Base-by-base conservation (phyloP, 2,888 invertebrate species). In the Xestia ashworthii region DNA sequence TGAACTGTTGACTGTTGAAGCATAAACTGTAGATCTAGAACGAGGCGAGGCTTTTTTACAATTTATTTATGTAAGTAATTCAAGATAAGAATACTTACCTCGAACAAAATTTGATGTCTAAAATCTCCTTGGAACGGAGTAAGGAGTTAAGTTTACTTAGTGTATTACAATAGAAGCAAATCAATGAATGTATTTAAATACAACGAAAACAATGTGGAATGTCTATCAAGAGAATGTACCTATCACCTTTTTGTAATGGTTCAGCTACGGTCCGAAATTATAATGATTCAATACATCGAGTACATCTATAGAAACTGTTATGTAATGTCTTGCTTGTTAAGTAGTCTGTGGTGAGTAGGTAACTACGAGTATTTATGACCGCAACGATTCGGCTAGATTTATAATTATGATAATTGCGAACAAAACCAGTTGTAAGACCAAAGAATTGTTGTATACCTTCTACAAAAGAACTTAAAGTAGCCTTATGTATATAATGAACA, bases 401-500 rank as follows among this genome's bases (percentile, higher is more conserved):
- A 14, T 81, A 65, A 78, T 78, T 66, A 73, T 58, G 74, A 73
- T 78, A 65, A 80, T 50, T 48, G 25, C 65, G 0, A 74, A 44
- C 32, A 65, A 50, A 65, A 44, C 55, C 44, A 50, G 55, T 55
- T 53, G n/a, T 38, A 14, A 41, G 25, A 22, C 6, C 19, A n/a
- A 48, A 5, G 48, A 44, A 44, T 72, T 64, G 50, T 81, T 72
- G 32, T 73, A 22, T 25, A n/a, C 5, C 25, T 50, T 25, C 38
- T 44, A 50, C 14, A 64, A 68, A 64, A 81, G 32, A 74, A 50
- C 16, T 41, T 44, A 22, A 55, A 44, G 22, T 58, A 58, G 12
- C 19, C 14, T 76, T 70, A 69, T 46, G 53, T 82, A 66, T 58
- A 50, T 64, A 19, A 16, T 32, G 14, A 8, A n/a, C 22, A 81